These are phyloP conservation scores for Agrochola lychnidis DNA, from an alignment of 2,888 invertebrate genomes.

Conservation along the genomic window DNA sequence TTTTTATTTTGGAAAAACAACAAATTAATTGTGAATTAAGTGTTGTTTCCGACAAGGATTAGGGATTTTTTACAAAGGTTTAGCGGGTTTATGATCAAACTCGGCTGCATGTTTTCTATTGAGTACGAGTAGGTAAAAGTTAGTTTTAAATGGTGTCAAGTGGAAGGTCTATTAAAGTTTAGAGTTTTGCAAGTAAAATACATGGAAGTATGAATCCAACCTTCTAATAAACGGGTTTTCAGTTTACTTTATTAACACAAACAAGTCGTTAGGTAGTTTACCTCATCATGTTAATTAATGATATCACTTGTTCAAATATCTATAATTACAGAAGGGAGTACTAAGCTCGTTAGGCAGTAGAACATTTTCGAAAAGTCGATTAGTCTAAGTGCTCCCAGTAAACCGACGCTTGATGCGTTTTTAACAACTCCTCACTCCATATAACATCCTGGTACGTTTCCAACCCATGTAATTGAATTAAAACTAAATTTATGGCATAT, in stretches of 20 bases:
- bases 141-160: no score
- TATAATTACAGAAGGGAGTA: conserved; percentile 61
- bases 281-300: conserved; percentile 38
- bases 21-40: no score
- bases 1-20: no score
- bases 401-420: conserved; percentile 77
- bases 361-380: conserved; percentile 68
- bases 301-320: conserved; percentile 46
- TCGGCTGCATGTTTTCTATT: no score
- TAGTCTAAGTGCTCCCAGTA: conserved; percentile 69
- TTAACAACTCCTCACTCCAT: conserved; percentile 75
- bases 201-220: not conserved
- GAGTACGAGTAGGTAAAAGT: no score
- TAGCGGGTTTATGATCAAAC: not conserved
- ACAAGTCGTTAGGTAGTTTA: conserved; percentile 16
- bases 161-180: no score
- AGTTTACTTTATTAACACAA: conserved; percentile 17
- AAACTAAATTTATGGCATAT: conserved; percentile 41
- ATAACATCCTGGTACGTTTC: conserved; percentile 73
- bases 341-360: conserved; percentile 72
- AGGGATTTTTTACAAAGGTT: no score
- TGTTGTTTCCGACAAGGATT: no score
- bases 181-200: not conserved
- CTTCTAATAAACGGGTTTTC: not conserved
- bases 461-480: conserved; percentile 61